Conservation (phyloP, 2,888 invertebrate species). For the Drosophila macrospina region DNA sequence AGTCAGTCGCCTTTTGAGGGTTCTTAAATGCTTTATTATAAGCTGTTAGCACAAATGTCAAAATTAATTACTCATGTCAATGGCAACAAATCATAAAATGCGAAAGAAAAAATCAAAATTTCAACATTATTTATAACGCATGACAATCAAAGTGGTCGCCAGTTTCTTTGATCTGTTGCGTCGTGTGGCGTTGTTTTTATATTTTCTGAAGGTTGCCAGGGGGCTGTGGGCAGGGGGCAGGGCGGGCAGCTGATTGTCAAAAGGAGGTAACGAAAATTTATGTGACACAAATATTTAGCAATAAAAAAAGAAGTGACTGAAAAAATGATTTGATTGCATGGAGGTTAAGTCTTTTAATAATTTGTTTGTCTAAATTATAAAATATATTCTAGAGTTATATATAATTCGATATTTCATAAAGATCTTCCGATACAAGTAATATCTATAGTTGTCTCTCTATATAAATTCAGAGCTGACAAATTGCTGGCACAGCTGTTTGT, state of each 20-base stretch:
- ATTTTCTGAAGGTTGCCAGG: neutral
- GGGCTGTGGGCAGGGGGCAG: no score
- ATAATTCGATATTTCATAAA: conserved; percentile 12
- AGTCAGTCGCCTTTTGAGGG: neutral
- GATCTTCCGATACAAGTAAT: neutral
- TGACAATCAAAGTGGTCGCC: conserved; percentile 66
- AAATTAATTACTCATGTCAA: conserved; percentile 78
- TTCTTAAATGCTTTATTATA: conserved; percentile 68
- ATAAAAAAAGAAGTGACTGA: conserved; percentile 58
- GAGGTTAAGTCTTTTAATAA: conserved; percentile 64
- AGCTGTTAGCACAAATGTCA: conserved; percentile 80
- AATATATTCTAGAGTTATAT: conserved; percentile 27
- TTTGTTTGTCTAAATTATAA: conserved; percentile 38
- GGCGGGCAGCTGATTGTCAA: conserved; percentile 2
- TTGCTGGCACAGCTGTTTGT: conserved; percentile 78
- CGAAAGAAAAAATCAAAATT: conserved; percentile 46
- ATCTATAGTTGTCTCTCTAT: conserved; percentile 11
- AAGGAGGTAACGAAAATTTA: conserved; percentile 69
- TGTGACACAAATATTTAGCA: conserved; percentile 74
- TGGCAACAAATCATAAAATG: conserved; percentile 70
- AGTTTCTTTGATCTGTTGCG: conserved; percentile 70
- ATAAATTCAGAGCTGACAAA: conserved; percentile 68
- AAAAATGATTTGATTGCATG: conserved; percentile 45
- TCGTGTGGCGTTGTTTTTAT: conserved; percentile 63
- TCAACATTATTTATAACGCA: conserved; percentile 72